Evolutionary conservation across 1,140 invertebrate species (phyloP).

Genomic region (Heliconius hermathena): DNA sequence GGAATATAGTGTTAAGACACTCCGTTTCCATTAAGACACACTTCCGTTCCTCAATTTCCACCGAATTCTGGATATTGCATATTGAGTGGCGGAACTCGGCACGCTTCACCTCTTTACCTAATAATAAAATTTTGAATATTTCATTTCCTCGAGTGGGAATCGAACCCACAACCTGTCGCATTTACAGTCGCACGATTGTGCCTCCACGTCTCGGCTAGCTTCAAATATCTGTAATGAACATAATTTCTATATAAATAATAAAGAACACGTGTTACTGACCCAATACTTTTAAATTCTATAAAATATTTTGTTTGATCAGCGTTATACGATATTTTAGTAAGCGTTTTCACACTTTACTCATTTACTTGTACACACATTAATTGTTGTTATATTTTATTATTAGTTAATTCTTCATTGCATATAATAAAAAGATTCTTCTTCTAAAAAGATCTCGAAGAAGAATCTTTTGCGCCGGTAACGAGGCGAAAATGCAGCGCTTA

Average conservation of each 20-base stretch:
- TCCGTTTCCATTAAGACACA: not conserved
- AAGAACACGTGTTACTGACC: conserved; percentile 17
- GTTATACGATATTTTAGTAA: conserved; percentile 16
- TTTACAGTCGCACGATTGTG: no score
- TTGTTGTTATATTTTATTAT: not conserved
- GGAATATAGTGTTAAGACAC: not conserved
- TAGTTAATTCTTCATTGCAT: not conserved
- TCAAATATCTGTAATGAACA: not conserved
- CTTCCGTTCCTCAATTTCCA: no score
- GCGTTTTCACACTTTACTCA: not conserved
- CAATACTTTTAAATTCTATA: conserved; percentile 10
- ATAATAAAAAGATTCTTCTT: not conserved
- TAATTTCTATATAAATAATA: not conserved
- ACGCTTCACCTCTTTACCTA: no score
- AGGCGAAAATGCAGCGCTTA: not conserved
- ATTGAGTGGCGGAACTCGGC: no score
- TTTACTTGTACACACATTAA: not conserved
- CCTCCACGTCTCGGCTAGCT: no score
- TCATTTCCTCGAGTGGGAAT: no score
- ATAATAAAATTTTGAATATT: no score
- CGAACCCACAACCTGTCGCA: no score
- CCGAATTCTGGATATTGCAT: no score
- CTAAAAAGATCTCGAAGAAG: no score
- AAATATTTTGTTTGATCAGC: not conserved
- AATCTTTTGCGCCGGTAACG: no score